Percentiles rank a stretch among this genome's conserved stretches.
Conservation (phyloP, 1,140 invertebrate species). For the Spodoptera frugiperda region DNA sequence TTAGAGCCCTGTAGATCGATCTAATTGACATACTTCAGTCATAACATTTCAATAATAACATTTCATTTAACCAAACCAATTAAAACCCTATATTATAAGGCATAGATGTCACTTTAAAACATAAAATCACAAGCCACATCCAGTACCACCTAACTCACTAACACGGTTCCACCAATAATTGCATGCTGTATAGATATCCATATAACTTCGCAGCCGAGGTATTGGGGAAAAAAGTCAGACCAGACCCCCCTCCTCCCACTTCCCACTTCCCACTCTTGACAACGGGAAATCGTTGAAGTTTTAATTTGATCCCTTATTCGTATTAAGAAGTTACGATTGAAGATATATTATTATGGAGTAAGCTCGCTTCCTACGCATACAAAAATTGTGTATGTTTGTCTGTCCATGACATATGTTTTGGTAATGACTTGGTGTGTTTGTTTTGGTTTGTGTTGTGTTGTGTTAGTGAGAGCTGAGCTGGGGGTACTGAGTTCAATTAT, state of each 20-base stretch:
- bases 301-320: conserved; percentile 43
- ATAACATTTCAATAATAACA: too few relatives aligned
- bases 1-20: too few relatives aligned
- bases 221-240: conserved; percentile 39
- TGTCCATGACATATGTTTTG: background rate
- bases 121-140: conserved; percentile 29
- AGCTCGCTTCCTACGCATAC: too few relatives aligned
- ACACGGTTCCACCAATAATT: conserved; percentile 49
- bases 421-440: too few relatives aligned
- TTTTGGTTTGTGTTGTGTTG: too few relatives aligned
- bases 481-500: too few relatives aligned
- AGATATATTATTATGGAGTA: background rate
- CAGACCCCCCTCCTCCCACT: conserved; percentile 5
- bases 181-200: conserved; percentile 54
- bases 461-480: too few relatives aligned
- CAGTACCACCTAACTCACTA: background rate
- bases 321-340: conserved; percentile 26
- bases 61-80: too few relatives aligned
- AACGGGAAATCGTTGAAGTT: conserved; percentile 42
- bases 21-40: too few relatives aligned
- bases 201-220: conserved; percentile 13
- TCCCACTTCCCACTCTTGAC: conserved; percentile 8
- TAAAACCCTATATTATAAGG: too few relatives aligned
- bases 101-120: too few relatives aligned
- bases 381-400: background rate